Base-by-base conservation (phyloP, 2,113 vertebrate genomes). In the Tursiops truncatus region DNA sequence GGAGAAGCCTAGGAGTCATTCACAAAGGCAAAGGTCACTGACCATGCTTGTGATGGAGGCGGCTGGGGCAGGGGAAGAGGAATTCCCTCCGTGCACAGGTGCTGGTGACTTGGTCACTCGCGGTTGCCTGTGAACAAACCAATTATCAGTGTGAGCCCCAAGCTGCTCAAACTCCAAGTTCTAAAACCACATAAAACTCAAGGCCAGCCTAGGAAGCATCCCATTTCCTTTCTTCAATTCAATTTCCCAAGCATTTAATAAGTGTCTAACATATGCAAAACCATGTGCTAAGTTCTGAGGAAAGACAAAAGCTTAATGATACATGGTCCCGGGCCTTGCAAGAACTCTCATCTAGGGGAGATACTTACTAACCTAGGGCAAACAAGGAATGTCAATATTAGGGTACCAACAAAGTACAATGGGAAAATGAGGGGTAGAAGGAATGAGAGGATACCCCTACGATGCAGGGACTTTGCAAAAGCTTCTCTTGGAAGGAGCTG, bases 31-130 rank as follows among this genome's bases (percentile, higher is more conserved):
- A 76, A 92, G 33, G 50, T 23, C 86, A 97, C 99, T 99, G 91
- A 99, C 99, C 99, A 99, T 99, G 98, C 99, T 99, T 1, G 99
- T 99, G 88, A 99, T 99, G 31, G 99, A 97, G 89, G 99, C 99
- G 71, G 98, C 97, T 3, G 99, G 98, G 41, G 99, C 98, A 83
- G 99, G 99, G 94, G 99, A 99, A 96, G 98, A 98, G 65, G 99
- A 98, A 86, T 98, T 99, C 86, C 99, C 99, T 98, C 99, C 96
- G 95, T 99, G 99, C 93, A 99, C 98, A 2, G 99, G 99, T 4
- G 98, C 99, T 97, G 99, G 99, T 12, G 99, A 99, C 80, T 99
- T 99, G 26, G 98, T 99, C 94, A 99, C 96, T 98, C 99, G 98
- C 68, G 99, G 99, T 68, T 98, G 99, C 98, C 99, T 99, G 97